Base-by-base conservation (phyloP, 64 coral and sea anemone species). In the Pocillopora damicornis region DNA sequence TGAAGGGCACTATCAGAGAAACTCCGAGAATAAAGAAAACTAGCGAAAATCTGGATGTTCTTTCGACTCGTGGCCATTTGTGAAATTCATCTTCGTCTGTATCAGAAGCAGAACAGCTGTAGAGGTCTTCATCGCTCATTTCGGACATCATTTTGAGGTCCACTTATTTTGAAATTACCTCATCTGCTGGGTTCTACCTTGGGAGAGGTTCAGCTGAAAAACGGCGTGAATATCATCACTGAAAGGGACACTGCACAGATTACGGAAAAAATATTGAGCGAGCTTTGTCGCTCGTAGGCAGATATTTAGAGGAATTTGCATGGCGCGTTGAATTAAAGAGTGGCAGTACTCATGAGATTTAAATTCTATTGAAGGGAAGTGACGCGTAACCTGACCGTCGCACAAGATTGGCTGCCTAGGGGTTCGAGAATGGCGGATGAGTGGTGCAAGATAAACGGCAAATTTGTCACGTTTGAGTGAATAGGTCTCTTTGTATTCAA, bases 1-100 rank as follows among this genome's bases (percentile, higher is more conserved):
- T 80, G 37, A 92, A 95, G 3, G 90, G 76, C 5, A 90, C 86
- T 60, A 62, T 64, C 1, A 95, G 66, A 35, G 80, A 36, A 79
- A 91, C 75, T 51, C 94, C 94, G 10, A 95, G 90, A 30, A 92
- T 61, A 22, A 89, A 92, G 61, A 79, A 88, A 20, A 74, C 86
- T 60, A 87, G 11, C 13, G 76, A 59, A 74, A 79, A 87, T 35
- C 87, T 71, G 0, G 76, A 65, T 13, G 22, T 85, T 10, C 63
- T 72, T 72, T 85, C 81, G 58, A 25, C 67, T 71, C 67, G 18
- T 3, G 18, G 67, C 67, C 67, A 71, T 25, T 20, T 25, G 10
- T 71, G 18, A 23, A 71, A 30, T 7, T 71, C 11, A 1, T 20
- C 25, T 11, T 71, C 67, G 17, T 85, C 81, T 12, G 64, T 85